Evolutionary conservation across 2,797 vertebrate species (phyloP).

Genomic region (Spizella passerina): DNA sequence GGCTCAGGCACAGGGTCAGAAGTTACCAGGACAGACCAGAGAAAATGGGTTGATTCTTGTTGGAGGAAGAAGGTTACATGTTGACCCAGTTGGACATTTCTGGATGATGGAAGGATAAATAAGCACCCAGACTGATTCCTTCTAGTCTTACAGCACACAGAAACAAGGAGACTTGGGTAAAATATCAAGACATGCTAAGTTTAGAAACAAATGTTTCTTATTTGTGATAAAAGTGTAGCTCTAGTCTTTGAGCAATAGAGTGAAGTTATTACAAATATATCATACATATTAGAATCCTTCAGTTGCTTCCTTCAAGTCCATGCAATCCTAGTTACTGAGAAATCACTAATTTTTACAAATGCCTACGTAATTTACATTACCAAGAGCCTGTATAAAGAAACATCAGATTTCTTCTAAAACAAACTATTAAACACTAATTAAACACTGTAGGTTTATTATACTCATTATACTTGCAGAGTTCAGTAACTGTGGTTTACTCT

Average conservation of each 20-base stretch:
- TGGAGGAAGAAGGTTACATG: not conserved
- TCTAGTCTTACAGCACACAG: not conserved
- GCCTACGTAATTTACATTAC: not conserved
- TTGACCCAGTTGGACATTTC: not conserved
- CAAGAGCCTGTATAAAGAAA: not conserved
- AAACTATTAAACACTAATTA: not conserved
- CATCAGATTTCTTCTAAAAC: not conserved
- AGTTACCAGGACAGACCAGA: not conserved
- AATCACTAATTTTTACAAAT: not conserved
- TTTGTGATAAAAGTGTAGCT: not conserved
- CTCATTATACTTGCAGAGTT: not conserved
- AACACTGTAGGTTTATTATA: not conserved
- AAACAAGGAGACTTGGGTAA: not conserved
- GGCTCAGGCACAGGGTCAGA: not conserved
- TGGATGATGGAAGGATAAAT: not conserved
- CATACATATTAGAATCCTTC: not conserved
- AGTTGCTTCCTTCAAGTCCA: not conserved
- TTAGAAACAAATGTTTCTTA: not conserved
- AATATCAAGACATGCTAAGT: not conserved
- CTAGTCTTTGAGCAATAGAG: not conserved
- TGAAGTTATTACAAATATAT: not conserved
- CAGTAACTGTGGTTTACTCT: not conserved
- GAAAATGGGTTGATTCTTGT: constrained; percentile 1
- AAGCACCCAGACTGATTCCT: not conserved
- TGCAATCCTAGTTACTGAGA: not conserved